Percentiles rank a stretch among this genome's conserved stretches.
phyloP scores from a whole-genome alignment of 2,797 vertebrate genomes.

The Enteromius unitaeniatus region DNA sequence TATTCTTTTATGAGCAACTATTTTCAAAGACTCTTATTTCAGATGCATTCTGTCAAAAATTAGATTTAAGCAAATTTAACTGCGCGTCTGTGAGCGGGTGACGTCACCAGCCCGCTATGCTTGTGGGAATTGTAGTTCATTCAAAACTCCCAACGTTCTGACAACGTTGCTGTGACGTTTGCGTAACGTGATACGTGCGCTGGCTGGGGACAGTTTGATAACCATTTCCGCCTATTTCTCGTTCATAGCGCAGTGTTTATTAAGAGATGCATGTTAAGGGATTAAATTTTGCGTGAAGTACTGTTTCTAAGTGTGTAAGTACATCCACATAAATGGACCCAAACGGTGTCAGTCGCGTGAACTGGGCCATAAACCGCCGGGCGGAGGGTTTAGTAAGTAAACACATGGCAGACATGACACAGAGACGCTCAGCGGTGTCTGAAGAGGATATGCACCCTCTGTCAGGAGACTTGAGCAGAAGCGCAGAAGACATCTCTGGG shows the following conservation, averaged over 20 bases:
- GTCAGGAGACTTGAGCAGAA: conserved; percentile 55
- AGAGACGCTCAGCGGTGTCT: conserved; percentile 64
- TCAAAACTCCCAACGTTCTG: conserved; percentile 58
- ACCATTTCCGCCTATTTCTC: conserved; percentile 66
- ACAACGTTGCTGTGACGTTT: conserved; percentile 67
- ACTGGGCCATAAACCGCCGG: conserved; percentile 65
- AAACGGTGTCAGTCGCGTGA: conserved; percentile 52
- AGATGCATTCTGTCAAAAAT: background rate
- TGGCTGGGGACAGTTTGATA: conserved; percentile 47
- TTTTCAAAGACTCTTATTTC: background rate
- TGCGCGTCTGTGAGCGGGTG: background rate
- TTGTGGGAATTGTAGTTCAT: conserved; percentile 67
- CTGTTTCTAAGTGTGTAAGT: conserved; percentile 9
- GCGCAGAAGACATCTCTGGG: conserved; percentile 57
- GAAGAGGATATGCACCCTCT: conserved; percentile 66
- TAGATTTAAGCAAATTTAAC: background rate
- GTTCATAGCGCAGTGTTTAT: conserved; percentile 40
- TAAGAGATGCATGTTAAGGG: conserved; percentile 38
- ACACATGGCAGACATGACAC: conserved; percentile 73
- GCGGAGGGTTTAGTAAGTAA: conserved; percentile 68
- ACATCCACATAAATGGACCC: conserved; percentile 59
- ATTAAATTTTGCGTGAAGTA: conserved; percentile 14
- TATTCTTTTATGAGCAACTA: background rate
- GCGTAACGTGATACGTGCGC: conserved; percentile 65
- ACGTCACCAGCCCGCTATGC: background rate